Evolutionary conservation across 2,797 vertebrate species (phyloP), one percentile per base, ranked within the genome.

Genomic region (Neomorphus geoffroyi): DNA sequence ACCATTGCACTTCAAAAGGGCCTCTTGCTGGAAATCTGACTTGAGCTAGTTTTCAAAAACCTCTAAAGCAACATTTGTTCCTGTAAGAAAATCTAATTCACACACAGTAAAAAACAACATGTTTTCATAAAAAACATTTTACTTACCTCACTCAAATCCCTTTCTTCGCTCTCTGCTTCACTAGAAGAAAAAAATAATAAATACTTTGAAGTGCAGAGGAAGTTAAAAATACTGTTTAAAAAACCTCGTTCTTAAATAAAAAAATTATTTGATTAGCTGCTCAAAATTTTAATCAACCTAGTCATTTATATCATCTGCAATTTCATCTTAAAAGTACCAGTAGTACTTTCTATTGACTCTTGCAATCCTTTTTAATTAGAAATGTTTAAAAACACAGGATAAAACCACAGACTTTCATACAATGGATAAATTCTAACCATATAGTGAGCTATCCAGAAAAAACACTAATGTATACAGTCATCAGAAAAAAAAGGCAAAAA

Each of bases 111-210:
- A 71, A 72, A 37, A 0, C 4, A 74, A 92, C 3, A 45, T 35
- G 53, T 78, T 80, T 45, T 64, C 24, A 13, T 78, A n/a, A 86
- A 95, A 92, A 92, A 84, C n/a, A 65, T 16, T 21, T 72, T 89
- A 96, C 97, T 97, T 87, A 98, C 98, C 84, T 97, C 95, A 94
- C 96, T 96, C 57, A 93, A 96, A 91, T 96, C 93, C 54, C 56
- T 74, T 86, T 88, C 82, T 94, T 97, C 92, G 94, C 89, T 62
- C 91, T 23, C 58, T 84, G 92, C 61, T 70, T 97, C 97, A 93
- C 98, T 98, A 96, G 43, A 97, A 97, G 66, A 95, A 87, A 61
- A 93, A 86, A 92, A 87, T 57, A 8, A 3, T 83, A 74, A 88
- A 22, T 84, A 90, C 30, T 72, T 90, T 74, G 22, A 86, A 81